Evolutionary conservation across 1,140 invertebrate genomes (phyloP).

Genomic region (Arion vulgaris): DNA sequence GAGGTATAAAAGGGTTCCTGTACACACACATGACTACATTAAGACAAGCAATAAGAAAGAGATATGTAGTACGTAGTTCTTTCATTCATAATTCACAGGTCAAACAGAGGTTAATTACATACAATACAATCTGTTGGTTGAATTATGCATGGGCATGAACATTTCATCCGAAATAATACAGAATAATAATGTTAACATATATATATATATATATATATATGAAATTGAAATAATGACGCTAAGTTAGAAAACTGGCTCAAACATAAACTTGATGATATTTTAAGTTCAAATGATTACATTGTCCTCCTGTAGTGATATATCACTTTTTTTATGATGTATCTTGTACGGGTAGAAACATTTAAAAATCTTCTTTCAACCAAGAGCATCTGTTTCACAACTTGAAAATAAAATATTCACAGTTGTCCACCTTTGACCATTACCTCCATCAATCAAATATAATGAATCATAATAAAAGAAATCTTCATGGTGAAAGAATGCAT

Average conservation of each 20-base stretch:
- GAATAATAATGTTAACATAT: conserved; percentile 35
- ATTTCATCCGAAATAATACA: conserved; percentile 34
- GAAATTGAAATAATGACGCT: neutral
- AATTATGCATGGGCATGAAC: conserved; percentile 40
- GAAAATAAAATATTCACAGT: too few relatives aligned
- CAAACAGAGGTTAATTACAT: conserved; percentile 39
- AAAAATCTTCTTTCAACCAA: too few relatives aligned
- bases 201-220: conserved; percentile 32
- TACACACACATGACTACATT: too few relatives aligned
- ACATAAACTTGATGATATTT: neutral
- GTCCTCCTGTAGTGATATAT: neutral
- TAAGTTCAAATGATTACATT: neutral
- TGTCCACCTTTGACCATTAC: too few relatives aligned
- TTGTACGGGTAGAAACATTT: neutral
- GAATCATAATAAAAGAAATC: neutral
- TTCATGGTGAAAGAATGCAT: neutral
- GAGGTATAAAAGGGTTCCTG: too few relatives aligned
- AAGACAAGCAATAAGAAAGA: conserved; percentile 8
- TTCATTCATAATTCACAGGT: conserved; percentile 40
- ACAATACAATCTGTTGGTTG: conserved; percentile 39
- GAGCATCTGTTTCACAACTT: too few relatives aligned
- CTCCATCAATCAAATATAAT: neutral
- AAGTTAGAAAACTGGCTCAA: neutral
- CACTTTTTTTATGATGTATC: neutral
- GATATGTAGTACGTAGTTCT: conserved; percentile 34